Conservation (phyloP, 2,888 invertebrate genomes). For the Ennomos erosarius region DNA sequence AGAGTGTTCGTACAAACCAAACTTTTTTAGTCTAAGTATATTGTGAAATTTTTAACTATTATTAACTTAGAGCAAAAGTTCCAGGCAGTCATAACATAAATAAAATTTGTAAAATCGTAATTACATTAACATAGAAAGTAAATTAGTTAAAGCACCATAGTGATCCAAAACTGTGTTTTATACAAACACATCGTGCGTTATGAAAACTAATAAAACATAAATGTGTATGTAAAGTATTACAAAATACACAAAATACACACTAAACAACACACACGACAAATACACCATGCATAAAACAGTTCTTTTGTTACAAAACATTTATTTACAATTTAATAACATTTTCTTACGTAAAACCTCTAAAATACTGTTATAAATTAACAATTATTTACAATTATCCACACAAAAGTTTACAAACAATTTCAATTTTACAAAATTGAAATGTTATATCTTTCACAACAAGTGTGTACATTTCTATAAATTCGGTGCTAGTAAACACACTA, state of each 20-base stretch:
- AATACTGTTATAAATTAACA: constrained; percentile 77
- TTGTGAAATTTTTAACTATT: too few relatives aligned
- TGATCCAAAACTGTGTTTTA: constrained; percentile 54
- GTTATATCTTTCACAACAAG: constrained; percentile 43
- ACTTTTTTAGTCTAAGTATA: too few relatives aligned
- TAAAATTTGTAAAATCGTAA: constrained; percentile 12
- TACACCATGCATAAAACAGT: constrained; percentile 49
- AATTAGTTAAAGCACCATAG: constrained; percentile 60
- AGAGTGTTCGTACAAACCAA: too few relatives aligned
- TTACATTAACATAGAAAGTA: constrained; percentile 26
- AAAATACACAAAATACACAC: constrained; percentile 37
- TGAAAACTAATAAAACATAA: constrained; percentile 9
- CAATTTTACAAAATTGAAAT: constrained; percentile 50
- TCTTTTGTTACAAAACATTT: constrained; percentile 51
- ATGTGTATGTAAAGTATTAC: constrained; percentile 22
- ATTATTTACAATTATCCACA: constrained; percentile 68
- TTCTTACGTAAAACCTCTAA: constrained; percentile 52
- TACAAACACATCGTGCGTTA: constrained; percentile 2
- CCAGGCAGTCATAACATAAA: constrained; percentile 2
- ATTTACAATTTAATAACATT: constrained; percentile 53
- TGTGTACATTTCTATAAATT: constrained; percentile 16
- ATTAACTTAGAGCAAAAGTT: too few relatives aligned
- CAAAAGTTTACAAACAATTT: constrained; percentile 50
- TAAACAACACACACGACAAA: constrained; percentile 46
- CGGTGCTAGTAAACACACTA: constrained; percentile 25